Evolutionary conservation across 2,888 invertebrate species (phyloP).

Genomic region (Hedychridium roseum): DNA sequence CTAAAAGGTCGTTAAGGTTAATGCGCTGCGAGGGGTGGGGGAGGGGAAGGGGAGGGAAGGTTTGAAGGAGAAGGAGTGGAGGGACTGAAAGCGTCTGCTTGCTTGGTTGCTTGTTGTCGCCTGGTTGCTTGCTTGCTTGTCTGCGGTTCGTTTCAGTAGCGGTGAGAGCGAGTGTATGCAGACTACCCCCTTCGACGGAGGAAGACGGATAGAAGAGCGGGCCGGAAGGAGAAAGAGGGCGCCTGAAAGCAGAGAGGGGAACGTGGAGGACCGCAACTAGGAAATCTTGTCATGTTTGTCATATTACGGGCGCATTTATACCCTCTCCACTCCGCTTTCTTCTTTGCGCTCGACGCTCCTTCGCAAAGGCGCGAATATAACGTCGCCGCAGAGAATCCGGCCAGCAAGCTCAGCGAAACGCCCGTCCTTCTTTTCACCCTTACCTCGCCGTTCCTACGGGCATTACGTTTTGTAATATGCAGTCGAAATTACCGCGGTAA

Average conservation of each 20-base stretch:
- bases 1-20: constrained; percentile 59
- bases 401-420: constrained; percentile 1
- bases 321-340: background rate
- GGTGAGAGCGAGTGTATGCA: no score
- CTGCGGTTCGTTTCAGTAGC: constrained; percentile 35
- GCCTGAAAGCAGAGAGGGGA: no score
- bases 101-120: no score
- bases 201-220: background rate
- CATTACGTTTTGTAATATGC: no score
- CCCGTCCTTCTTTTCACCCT: background rate
- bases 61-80: constrained; percentile 3
- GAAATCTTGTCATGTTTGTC: constrained; percentile 1
- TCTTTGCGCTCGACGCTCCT: background rate
- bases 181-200: no score
- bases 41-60: background rate
- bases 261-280: no score
- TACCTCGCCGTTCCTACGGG: no score
- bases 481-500: no score
- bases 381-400: background rate
- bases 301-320: constrained; percentile 1
- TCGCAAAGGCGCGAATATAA: background rate
- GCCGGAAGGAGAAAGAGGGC: background rate
- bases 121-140: constrained; percentile 28
- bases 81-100: constrained; percentile 19
- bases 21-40: constrained; percentile 42